These are phyloP conservation scores for Dromius quadrimaculatus DNA, from an alignment of 2,888 invertebrate genomes.

Conservation along the genomic window DNA sequence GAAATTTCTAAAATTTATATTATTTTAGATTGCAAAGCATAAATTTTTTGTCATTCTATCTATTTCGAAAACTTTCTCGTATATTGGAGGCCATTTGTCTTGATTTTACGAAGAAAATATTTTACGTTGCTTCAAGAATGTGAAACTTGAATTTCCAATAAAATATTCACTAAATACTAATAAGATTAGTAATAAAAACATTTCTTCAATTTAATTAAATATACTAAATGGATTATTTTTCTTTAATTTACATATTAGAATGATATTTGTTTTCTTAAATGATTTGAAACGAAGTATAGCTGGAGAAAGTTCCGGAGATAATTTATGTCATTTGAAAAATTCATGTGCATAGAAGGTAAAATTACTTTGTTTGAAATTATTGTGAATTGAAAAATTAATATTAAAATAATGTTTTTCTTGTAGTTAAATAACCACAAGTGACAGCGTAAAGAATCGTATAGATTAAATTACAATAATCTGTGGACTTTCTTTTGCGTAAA, in stretches of 20 bases:
- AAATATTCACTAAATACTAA: no score
- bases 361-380: slow-evolving; percentile 17
- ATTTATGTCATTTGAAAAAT: slow-evolving; percentile 31
- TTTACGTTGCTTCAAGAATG: background rate
- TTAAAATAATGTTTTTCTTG: slow-evolving; percentile 8
- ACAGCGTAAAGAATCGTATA: no score
- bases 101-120: background rate
- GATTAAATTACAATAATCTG: no score
- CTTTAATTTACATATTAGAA: no score
- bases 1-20: slow-evolving; percentile 29
- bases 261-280: background rate
- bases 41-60: slow-evolving; percentile 16
- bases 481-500: no score
- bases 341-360: slow-evolving; percentile 15
- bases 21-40: slow-evolving; percentile 20
- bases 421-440: no score
- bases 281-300: background rate
- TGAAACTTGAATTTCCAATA: slow-evolving; percentile 3
- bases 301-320: slow-evolving; percentile 20
- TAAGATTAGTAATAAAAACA: no score
- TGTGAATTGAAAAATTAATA: slow-evolving; percentile 18
- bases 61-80: slow-evolving; percentile 28
- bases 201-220: no score
- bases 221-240: no score
- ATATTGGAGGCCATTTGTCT: slow-evolving; percentile 18